Evolutionary conservation across 2,797 vertebrate genomes (phyloP), one percentile per base, ranked within the genome.

Genomic region (Acestrorhynchus altus): DNA sequence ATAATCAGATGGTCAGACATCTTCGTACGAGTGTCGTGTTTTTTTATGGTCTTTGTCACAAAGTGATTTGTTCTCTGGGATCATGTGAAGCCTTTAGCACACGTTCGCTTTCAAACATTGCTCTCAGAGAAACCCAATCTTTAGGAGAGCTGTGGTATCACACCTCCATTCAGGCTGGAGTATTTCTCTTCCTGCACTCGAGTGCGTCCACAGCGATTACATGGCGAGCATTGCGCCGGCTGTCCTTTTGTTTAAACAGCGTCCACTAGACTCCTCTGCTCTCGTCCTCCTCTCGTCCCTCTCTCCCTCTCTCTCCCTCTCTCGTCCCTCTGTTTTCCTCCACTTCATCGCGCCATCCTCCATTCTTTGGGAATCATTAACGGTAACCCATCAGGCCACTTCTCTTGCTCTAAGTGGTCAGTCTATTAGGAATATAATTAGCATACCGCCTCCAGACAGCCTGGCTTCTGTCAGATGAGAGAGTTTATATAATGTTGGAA

Each of bases 341-440:
- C 77, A 80, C 78, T 80, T 64, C 78, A 80, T 64, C 56, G 65
- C 47, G 61, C 72, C 72, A 70, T 80, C 78, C 72, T 75, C 78
- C 72, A 75, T 80, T 80, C 78, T 80, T 80, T 80, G 8, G 66
- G 57, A 70, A 63, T 80, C 78, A 80, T 80, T 80, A 80, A 57
- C 72, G 78, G 52, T 80, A 69, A 80, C 78, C 78, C 78, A 64
- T 75, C 78, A 75, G 72, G 69, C 78, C 78, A 80, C 78, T 80
- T 80, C 72, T 80, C 78, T 57, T 75, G 47, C 72, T 80, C 78
- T 75, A 71, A 80, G 78, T 80, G 78, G 78, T 70, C 72, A 71
- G 72, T 64, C 78, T 80, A 75, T 80, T 80, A 80, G 78, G 78
- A 75, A 47, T 70, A 80, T 70, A 80, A 80, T 80, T 75, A 80